These are phyloP conservation scores for Aeoliscus strigatus DNA, from an alignment of 2,797 vertebrate species.

Conservation along the genomic window DNA sequence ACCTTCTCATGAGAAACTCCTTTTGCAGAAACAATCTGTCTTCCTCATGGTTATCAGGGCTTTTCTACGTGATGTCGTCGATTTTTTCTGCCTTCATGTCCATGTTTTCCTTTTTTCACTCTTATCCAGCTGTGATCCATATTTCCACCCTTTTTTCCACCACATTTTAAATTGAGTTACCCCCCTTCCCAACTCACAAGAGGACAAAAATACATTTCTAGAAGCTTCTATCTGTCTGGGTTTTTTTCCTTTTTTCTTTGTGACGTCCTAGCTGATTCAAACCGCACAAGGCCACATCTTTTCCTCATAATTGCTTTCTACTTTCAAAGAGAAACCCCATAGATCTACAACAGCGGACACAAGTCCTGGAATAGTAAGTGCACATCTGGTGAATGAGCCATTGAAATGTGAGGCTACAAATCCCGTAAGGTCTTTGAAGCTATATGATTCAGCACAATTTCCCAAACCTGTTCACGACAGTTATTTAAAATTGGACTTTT, in stretches of 20 bases:
- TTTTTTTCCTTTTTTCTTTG: constrained; percentile 3
- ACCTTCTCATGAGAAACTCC: constrained; percentile 49
- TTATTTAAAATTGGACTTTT: no score
- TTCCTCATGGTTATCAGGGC: constrained; percentile 30
- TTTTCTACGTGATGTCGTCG: constrained; percentile 16
- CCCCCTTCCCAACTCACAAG: constrained; percentile 29
- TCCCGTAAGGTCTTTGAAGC: constrained; percentile 33
- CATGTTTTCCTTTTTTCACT: constrained; percentile 10
- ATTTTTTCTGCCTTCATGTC: constrained; percentile 7
- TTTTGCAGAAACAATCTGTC: constrained; percentile 28
- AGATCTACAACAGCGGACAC: constrained; percentile 18
- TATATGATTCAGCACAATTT: no score
- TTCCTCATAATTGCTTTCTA: constrained; percentile 45
- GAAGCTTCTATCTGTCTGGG: not conserved
- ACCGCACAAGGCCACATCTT: constrained; percentile 25
- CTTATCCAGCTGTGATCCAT: constrained; percentile 55
- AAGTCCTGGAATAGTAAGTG: constrained; percentile 41
- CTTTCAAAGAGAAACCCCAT: constrained; percentile 48
- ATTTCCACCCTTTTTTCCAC: constrained; percentile 30
- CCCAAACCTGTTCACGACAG: no score
- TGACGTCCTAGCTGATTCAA: constrained; percentile 38
- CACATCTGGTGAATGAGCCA: constrained; percentile 33
- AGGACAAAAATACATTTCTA: not conserved
- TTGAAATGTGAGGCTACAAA: constrained; percentile 39
- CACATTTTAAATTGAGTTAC: constrained; percentile 38